Conservation (phyloP, 2,797 vertebrate species). For the Sciurus vulgaris region DNA sequence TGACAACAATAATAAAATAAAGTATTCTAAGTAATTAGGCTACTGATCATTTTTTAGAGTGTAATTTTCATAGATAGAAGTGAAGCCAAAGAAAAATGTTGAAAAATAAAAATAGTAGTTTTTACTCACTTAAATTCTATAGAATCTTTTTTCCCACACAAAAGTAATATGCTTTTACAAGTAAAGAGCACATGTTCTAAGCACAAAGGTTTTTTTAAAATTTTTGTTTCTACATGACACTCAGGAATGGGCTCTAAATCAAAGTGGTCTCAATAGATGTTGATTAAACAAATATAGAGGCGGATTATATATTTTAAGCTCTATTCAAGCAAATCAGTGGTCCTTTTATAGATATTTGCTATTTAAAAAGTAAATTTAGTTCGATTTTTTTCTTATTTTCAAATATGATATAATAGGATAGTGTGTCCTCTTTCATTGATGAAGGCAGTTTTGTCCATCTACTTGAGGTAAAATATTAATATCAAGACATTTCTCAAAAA, state of each 20-base stretch:
- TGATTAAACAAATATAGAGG: constrained; percentile 55
- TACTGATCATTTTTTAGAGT: not conserved
- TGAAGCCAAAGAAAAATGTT: not conserved
- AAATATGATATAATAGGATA: constrained; percentile 13
- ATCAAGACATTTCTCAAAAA: not conserved
- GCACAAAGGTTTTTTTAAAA: not conserved
- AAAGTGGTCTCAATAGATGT: constrained; percentile 41
- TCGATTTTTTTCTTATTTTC: constrained; percentile 32
- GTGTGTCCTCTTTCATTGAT: not conserved
- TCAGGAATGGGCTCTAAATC: constrained; percentile 26
- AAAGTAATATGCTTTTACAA: not conserved
- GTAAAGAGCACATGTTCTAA: constrained; percentile 1
- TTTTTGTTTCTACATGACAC: constrained; percentile 12
- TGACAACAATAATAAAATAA: not conserved
- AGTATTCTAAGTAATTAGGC: not conserved
- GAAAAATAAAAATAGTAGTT: not conserved
- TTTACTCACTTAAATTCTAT: not conserved
- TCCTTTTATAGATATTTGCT: constrained; percentile 35
- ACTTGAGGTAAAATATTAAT: not conserved
- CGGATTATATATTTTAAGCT: constrained; percentile 55
- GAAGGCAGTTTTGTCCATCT: not conserved
- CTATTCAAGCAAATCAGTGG: not conserved
- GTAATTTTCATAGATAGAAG: not conserved
- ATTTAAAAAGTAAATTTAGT: constrained; percentile 43
- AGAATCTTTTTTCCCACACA: not conserved